Conservation (phyloP, 2,888 invertebrate species). For the Tribolium freemani region DNA sequence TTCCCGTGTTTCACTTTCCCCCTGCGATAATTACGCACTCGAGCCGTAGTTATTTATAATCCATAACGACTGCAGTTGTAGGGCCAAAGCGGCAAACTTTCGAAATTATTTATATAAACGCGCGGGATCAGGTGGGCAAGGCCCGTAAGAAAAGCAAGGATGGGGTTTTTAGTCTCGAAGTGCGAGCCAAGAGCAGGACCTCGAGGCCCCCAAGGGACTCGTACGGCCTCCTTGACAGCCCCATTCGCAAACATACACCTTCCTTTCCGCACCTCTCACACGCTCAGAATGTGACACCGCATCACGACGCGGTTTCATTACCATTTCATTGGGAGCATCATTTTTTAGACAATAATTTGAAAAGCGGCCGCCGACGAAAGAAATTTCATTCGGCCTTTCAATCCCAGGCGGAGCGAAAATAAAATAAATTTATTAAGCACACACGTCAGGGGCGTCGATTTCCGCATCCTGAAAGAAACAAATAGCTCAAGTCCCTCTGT, state of each 20-base stretch:
- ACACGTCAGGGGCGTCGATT: slow-evolving; percentile 43
- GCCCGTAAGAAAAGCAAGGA: slow-evolving; percentile 56
- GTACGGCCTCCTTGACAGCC: slow-evolving; percentile 64
- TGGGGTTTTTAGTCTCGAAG: slow-evolving; percentile 59
- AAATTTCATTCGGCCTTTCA: neutral
- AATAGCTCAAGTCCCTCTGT: slow-evolving; percentile 65
- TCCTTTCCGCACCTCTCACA: slow-evolving; percentile 58
- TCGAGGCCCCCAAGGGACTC: slow-evolving; percentile 60
- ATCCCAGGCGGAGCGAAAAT: slow-evolving; percentile 22
- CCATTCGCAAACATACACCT: slow-evolving; percentile 65
- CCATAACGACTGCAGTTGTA: slow-evolving; percentile 39
- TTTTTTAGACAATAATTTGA: neutral
- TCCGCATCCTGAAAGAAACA: slow-evolving; percentile 57
- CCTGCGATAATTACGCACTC: slow-evolving; percentile 21
- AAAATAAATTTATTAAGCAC: slow-evolving; percentile 44
- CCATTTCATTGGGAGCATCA: slow-evolving; percentile 24
- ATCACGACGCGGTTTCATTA: slow-evolving; percentile 34
- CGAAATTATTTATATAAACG: slow-evolving; percentile 63
- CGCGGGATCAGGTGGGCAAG: slow-evolving; percentile 62
- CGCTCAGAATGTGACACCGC: slow-evolving; percentile 59
- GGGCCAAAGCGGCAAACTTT: slow-evolving; percentile 49
- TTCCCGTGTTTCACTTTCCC: neutral
- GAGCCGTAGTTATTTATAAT: slow-evolving; percentile 41
- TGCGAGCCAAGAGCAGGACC: slow-evolving; percentile 57
- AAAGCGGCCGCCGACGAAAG: neutral